Conservation (phyloP, 2,888 invertebrate species). For the Chironomus riparius region DNA sequence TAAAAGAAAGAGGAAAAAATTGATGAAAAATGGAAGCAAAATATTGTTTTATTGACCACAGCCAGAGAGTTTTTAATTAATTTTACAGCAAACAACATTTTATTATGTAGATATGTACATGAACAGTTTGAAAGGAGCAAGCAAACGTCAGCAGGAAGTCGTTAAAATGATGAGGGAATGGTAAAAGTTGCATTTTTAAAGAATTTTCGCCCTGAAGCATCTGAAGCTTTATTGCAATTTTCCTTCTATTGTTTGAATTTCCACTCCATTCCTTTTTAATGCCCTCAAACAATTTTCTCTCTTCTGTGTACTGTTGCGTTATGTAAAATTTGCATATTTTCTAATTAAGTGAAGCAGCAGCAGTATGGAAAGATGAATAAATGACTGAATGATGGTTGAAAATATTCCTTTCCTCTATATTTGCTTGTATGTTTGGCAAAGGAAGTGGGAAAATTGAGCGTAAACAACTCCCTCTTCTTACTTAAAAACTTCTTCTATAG, state of each 20-base stretch:
- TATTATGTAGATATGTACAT: too few relatives aligned
- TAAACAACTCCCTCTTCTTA: background rate
- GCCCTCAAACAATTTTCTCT: background rate
- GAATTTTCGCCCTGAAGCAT: background rate
- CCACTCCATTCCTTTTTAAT: background rate
- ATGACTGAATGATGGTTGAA: background rate
- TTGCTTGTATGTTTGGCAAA: background rate
- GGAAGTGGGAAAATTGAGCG: constrained; percentile 4
- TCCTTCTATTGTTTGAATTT: background rate
- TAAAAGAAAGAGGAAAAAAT: constrained; percentile 7
- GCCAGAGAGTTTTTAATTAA: background rate
- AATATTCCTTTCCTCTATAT: background rate
- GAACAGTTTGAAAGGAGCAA: too few relatives aligned
- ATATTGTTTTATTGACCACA: background rate
- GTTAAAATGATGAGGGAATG: background rate
- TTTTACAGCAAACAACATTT: background rate
- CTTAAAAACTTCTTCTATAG: background rate
- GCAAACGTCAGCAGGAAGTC: background rate
- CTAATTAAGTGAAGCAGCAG: constrained; percentile 20
- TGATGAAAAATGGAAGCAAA: background rate
- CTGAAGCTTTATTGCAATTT: background rate
- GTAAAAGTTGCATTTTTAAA: background rate
- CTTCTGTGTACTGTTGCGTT: background rate
- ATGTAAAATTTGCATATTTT: constrained; percentile 21
- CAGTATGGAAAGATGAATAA: background rate